Evolutionary conservation across 2,797 vertebrate genomes (phyloP), one percentile per base, ranked within the genome.

Genomic region (Eupleurogrammus muticus): DNA sequence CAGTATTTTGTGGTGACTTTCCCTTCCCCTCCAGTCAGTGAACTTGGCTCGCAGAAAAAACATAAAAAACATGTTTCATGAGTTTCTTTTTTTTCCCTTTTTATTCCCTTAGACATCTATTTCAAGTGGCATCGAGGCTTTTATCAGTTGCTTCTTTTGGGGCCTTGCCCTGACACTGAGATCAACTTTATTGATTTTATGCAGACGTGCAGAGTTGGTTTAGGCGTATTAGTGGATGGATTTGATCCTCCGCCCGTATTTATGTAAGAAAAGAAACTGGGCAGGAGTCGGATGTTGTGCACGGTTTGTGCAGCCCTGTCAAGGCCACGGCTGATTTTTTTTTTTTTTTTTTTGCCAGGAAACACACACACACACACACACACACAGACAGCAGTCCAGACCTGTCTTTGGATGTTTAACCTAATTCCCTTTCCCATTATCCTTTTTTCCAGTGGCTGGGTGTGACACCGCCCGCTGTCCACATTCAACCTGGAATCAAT

Each of bases 1-100:
- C 83, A 66, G 73, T 58, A 40, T 72, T 87, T 83, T 86, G 86
- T 51, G 86, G 90, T 77, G 78, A 80, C 80, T 67, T 55, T 76
- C 75, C 50, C 82, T 82, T 87, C 75, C 75, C 73, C 88, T 87
- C 58, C 69, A 79, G 84, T 90, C 89, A 81, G 74, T 86, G 77
- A 88, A 85, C 82, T 79, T 48, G 24, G 54, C 66, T 71, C 81
- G 81, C 58, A 71, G 59, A 83, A 28, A 6, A 28, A 28, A 28
- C 28, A 28, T 28, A 28, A 28, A n/a, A 87, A 88, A 77, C 84
- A 84, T 68, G 72, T 84, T 80, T 70, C 73, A 69, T 80, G 38
- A 79, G 78, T 84, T 74, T 19, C 36, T 55, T 77, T 75, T 60
- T 64, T 66, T 24, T 10, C 7, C 17, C 48, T 75, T 66, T 46